Base-by-base conservation (phyloP, 2,888 invertebrate genomes). In the Cataglyphis albicans region DNA sequence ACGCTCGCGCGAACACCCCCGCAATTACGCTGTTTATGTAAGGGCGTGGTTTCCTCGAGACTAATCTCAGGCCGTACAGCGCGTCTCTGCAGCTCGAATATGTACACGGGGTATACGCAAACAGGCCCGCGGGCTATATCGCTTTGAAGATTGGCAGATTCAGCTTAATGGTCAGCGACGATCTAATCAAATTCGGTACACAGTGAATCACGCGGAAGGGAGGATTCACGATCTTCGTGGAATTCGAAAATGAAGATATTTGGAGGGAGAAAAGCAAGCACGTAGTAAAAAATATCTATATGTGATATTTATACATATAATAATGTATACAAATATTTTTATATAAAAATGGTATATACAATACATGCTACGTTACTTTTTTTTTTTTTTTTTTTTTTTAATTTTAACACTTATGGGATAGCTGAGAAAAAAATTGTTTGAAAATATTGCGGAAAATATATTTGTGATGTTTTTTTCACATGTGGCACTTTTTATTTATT, bases 11-110 rank as follows among this genome's bases (percentile, higher is more conserved):
- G 87, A 90, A 94, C 93, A 92, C 94, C 94, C 93, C 92, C 92
- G 92, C 94, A 93, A 94, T 94, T 94, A 94, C 90, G 91, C 92
- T 92, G 93, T 93, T 94, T 94, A 93, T 93, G 93, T 93, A 92
- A 94, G 93, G 94, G 94, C 93, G 94, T 93, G 94, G 93, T 90
- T 90, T 89, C 87, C 84, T 85, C 74, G 83, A 83, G 87, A 90
- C 91, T 92, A 93, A 93, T 93, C 91, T 90, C 88, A 88, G 48
- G 61, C 68, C 48, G 41, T 44, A 18, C 12, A 15, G n/a, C 64
- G 44, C 38, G 35, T 74, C 74, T 63, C 63, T 61, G 57, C 52
- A 35, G 59, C 32, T 65, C 67, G 18, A 41, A 63, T 61, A 67
- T 64, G 29, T 57, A 73, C 78, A 75, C 78, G 44, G 67, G 65